Conservation (phyloP, 1,140 invertebrate genomes). For the Heliconius himera region DNA sequence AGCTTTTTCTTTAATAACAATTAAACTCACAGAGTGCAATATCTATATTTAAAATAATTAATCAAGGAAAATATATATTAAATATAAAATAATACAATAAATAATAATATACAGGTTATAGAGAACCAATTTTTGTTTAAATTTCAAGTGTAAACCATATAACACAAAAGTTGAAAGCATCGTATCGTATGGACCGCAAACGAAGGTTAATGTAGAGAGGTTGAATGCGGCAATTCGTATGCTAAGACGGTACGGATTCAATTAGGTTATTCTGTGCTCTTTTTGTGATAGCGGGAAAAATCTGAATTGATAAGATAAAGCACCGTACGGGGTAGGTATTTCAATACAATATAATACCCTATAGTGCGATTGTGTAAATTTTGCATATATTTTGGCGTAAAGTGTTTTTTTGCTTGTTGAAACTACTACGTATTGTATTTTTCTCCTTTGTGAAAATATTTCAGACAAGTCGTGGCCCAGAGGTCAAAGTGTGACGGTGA, state of each 20-base stretch:
- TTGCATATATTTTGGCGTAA: neutral
- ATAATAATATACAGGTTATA: no score
- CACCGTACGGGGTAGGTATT: neutral
- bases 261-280: slow-evolving; percentile 26
- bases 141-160: slow-evolving; percentile 1
- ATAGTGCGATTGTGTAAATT: neutral
- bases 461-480: no score
- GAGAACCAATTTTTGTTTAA: neutral
- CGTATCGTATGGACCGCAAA: slow-evolving; percentile 18
- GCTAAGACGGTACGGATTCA: slow-evolving; percentile 30
- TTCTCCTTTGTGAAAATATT: no score
- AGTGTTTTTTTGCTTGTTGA: neutral
- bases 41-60: no score
- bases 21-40: no score
- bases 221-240: slow-evolving; percentile 27
- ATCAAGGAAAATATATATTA: no score
- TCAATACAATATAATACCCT: neutral
- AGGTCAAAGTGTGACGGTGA: no score
- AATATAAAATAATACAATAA: no score
- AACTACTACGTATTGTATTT: no score
- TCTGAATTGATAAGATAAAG: slow-evolving; percentile 29
- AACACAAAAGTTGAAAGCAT: neutral
- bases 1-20: no score
- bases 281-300: slow-evolving; percentile 17
- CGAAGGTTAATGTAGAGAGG: slow-evolving; percentile 12